A percentile compares a stretch with the other conserved stretches of the same genome.
Evolutionary conservation across 2,888 invertebrate genomes (phyloP).

Genomic region (Epinotia ramella): DNA sequence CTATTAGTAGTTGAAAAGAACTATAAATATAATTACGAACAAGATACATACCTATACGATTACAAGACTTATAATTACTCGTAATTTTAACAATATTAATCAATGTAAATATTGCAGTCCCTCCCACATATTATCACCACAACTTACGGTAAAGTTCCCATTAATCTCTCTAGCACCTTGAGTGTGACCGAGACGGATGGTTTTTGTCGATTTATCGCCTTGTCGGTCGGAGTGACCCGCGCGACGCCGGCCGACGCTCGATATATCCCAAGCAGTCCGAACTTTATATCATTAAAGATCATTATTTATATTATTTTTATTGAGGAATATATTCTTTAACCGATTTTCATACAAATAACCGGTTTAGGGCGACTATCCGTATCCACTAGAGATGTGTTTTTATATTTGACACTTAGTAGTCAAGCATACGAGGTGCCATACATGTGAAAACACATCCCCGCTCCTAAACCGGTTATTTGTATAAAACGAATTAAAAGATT

Average conservation of each 20-base stretch:
- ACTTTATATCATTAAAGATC: constrained; percentile 16
- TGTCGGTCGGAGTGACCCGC: constrained; percentile 35
- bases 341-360: background rate
- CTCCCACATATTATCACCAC: background rate
- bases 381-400: too few species aligned
- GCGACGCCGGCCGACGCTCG: constrained; percentile 40
- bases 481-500: background rate
- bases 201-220: constrained; percentile 6
- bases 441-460: too few species aligned
- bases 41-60: background rate
- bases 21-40: background rate
- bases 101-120: constrained; percentile 7
- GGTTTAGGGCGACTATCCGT: background rate
- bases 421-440: too few species aligned
- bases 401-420: too few species aligned
- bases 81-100: background rate
- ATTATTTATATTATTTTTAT: background rate
- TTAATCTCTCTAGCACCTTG: background rate
- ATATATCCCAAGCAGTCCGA: constrained; percentile 34
- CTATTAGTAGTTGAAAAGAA: background rate
- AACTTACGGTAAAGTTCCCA: background rate
- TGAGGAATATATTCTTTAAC: background rate
- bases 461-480: background rate
- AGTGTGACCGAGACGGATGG: background rate
- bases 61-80: background rate